phyloP scores from a whole-genome alignment of 1,140 invertebrate species.

The Drosophila fuyamai region DNA sequence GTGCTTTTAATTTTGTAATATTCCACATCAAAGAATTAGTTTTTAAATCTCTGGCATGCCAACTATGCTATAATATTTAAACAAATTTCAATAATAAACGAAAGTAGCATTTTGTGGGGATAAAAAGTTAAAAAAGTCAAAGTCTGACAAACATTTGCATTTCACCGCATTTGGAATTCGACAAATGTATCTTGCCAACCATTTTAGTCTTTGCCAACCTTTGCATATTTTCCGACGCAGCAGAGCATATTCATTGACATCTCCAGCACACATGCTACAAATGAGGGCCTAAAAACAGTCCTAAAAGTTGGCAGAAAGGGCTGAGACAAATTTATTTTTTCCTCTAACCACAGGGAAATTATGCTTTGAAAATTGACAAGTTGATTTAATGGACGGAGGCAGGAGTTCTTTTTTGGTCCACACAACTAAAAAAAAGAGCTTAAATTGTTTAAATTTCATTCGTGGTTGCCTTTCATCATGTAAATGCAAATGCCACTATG shows the following conservation, averaged over 20 bases:
- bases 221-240: slow-evolving; percentile 25
- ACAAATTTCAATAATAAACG: slow-evolving; percentile 9
- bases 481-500: slow-evolving; percentile 59
- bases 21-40: slow-evolving; percentile 28
- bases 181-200: slow-evolving; percentile 27
- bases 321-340: slow-evolving; percentile 25
- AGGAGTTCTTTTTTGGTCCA: neutral
- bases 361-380: slow-evolving; percentile 58
- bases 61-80: slow-evolving; percentile 24
- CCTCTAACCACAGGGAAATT: slow-evolving; percentile 32
- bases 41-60: neutral
- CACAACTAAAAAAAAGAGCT: slow-evolving; percentile 48
- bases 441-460: slow-evolving; percentile 72
- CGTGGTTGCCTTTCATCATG: slow-evolving; percentile 66
- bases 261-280: slow-evolving; percentile 28
- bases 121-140: slow-evolving; percentile 15
- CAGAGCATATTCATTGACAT: slow-evolving; percentile 44
- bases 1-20: slow-evolving; percentile 14
- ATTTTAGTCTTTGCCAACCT: slow-evolving; percentile 24
- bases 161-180: slow-evolving; percentile 38
- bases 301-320: slow-evolving; percentile 9
- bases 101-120: slow-evolving; percentile 7
- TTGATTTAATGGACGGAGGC: slow-evolving; percentile 42
- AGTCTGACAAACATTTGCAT: slow-evolving; percentile 45
- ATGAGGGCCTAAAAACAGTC: slow-evolving; percentile 28